Evolutionary conservation across 2,888 invertebrate genomes (phyloP), one percentile per base, ranked within the genome.

Genomic region (Drosophila fungiperda): DNA sequence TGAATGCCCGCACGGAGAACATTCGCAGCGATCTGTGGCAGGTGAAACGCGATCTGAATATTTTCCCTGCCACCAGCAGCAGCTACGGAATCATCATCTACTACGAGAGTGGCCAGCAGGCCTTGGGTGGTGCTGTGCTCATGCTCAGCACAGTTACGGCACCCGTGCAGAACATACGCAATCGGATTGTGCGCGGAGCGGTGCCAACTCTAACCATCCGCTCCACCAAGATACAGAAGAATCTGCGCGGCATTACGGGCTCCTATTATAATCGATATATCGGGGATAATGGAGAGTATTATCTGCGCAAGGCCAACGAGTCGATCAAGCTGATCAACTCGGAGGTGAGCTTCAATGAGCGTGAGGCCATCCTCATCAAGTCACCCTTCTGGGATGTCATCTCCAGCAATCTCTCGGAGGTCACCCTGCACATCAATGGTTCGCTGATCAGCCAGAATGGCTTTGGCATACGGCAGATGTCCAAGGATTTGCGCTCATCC

Each of bases 401-500:
- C 73, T 95, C 95, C 5, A 97, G 98, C 72, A 98, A 98, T 90
- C 95, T 99, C 59, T 97, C 98, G 0, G 98, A 98, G 94, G 96
- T 99, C 55, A 96, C 97, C 0, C 95, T 99, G 76, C 97, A 97
- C 94, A 95, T 99, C 3, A 98, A 98, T 85, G 95, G 96, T 80
- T 96, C 96, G 59, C 94, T 96, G 68, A 96, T 99, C 45, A 95
- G 95, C 0, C 97, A 97, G 87, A 99, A 99, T 92, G 97, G 96
- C 0, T 95, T 95, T 91, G 98, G 99, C 17, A 96, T 99, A 74
- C 95, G 95, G 64, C 99, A 99, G 85, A 96, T 97, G 86, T 98
- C 98, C 50, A 95, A 98, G 89, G 98, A 99, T 93, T 95, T 99
- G 83, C 95, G 98, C 81, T 97, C 98, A 75, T 98, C 99, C 0